These are phyloP conservation scores for Chalcosyrphus nemorum DNA, from an alignment of 2,888 invertebrate species.

Conservation along the genomic window DNA sequence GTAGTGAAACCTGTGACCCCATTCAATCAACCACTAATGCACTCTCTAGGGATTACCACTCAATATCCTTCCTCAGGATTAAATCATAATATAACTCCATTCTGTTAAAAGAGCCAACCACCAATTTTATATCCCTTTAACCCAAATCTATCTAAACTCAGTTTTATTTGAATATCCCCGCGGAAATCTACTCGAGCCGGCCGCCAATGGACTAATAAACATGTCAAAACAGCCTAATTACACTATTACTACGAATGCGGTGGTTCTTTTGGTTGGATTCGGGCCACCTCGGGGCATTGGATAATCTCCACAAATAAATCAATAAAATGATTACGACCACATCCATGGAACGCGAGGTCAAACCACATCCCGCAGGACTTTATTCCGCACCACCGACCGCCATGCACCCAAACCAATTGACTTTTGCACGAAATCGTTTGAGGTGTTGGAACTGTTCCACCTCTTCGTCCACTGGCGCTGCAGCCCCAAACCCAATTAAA, in stretches of 20 bases:
- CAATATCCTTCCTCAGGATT: no score
- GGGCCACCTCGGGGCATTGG: conserved; percentile 17
- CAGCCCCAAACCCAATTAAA: conserved; percentile 59
- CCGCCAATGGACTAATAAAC: conserved; percentile 52
- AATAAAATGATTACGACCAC: conserved; percentile 61
- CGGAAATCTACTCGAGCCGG: not conserved
- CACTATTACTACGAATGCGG: conserved; percentile 29
- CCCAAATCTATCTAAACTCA: not conserved
- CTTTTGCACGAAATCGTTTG: no score
- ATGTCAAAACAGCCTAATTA: conserved; percentile 66
- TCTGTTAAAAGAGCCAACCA: no score
- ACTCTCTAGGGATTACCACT: no score
- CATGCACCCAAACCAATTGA: conserved; percentile 36
- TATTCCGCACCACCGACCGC: conserved; percentile 34
- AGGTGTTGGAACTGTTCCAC: conserved; percentile 19
- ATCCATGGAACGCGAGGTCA: conserved; percentile 54
- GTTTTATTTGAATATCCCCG: conserved; percentile 5
- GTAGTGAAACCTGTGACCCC: no score
- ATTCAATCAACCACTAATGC: no score
- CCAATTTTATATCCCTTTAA: not conserved
- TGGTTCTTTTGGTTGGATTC: not conserved
- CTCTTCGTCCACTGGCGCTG: conserved; percentile 23
- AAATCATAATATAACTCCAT: no score
- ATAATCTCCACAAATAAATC: conserved; percentile 65
- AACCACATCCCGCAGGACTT: conserved; percentile 67